Conservation (phyloP, 2,888 invertebrate genomes). For the Leptopilina myrica region DNA sequence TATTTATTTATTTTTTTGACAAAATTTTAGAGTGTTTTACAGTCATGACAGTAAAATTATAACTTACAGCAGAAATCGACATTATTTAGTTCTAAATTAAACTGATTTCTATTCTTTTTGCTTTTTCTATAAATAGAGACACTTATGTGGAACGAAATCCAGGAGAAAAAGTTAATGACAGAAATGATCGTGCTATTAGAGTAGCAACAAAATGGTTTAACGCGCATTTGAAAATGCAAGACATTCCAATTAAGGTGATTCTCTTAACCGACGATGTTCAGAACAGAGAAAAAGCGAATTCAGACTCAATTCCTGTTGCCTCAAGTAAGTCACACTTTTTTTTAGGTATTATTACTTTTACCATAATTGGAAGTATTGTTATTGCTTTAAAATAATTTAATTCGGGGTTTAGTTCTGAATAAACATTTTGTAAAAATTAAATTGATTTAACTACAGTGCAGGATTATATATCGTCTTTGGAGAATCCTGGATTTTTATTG, state of each 20-base stretch:
- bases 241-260: slow-evolving; percentile 80
- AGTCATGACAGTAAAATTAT: not conserved
- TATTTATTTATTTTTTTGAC: no score
- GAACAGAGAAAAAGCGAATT: slow-evolving; percentile 85
- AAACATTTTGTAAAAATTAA: no score
- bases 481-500: slow-evolving; percentile 82
- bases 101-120: slow-evolving; percentile 40
- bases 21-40: no score
- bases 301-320: slow-evolving; percentile 84
- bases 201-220: slow-evolving; percentile 90
- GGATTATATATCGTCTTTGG: slow-evolving; percentile 88
- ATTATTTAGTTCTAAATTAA: not conserved
- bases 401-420: no score
- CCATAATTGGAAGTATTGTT: no score
- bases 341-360: slow-evolving; percentile 1
- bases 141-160: slow-evolving; percentile 90
- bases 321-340: slow-evolving; percentile 79
- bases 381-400: no score
- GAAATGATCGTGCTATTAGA: slow-evolving; percentile 94
- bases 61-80: not conserved
- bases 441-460: slow-evolving; percentile 77
- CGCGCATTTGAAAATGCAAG: slow-evolving; percentile 79
- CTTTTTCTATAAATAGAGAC: slow-evolving; percentile 79
- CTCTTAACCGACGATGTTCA: slow-evolving; percentile 91
- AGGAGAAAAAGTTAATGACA: slow-evolving; percentile 91